Base-by-base conservation (phyloP, 2,888 invertebrate genomes). In the Cepaea hortensis region DNA sequence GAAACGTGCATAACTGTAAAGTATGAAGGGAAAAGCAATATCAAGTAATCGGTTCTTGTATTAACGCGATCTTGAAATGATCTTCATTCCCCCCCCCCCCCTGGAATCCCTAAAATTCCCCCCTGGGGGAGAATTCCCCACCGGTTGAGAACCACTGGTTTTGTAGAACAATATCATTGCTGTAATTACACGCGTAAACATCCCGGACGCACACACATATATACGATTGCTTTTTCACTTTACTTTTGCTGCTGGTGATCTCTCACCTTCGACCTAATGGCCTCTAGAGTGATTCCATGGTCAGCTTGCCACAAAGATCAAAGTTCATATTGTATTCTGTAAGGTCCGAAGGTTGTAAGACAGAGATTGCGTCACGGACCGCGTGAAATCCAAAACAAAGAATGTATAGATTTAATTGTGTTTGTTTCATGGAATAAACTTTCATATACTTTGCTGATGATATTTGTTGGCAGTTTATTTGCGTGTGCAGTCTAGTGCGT, bases 371-470 rank as follows among this genome's bases (percentile, higher is more conserved):
- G 50, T 76, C 76, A 76, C 76, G 76, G 76, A 76, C 76, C 50
- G 13, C 20, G 50, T 50, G 76, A 76, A 76, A 76, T 76, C 76
- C 76, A 75, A 35, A 48, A 48, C 15, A 3, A 76, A 50, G 76
- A 76, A 50, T 35, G 20, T 50, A 18, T 3, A 20, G 48, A 50
- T 76, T 76, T 5, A 50, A 7, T 50, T 76, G n/a, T 76, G 50
- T 50, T 76, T 76, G 50, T 76, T 76, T 20, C 50, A 76, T 20
- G n/a, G 50, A 65, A 76, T 76, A 76, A 76, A 76, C 48, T 50
- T 50, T 7, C 15, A 13, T 76, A 50, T 50, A 15, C 48, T 50
- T 35, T 35, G 35, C 35, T 76, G 20, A 50, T 18, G n/a, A 4
- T 15, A 18, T 65, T 65, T 15, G 9, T 65, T 65, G 65, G 18